Base-by-base conservation (phyloP, 2,888 invertebrate genomes). In the Monoplex corrugatus region DNA sequence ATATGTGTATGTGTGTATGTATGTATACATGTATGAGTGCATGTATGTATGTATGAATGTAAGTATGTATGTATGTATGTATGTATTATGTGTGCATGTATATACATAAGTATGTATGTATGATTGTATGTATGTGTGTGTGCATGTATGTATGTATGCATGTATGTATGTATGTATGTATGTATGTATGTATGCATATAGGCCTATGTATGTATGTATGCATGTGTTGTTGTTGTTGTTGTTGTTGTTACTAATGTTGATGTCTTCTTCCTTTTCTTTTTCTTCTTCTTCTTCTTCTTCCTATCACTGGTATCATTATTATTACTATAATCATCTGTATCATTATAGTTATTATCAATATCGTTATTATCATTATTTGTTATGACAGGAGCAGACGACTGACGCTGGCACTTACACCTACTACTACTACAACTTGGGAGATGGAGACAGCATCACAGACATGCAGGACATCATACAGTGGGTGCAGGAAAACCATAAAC, bases 371-470 rank as follows among this genome's bases (percentile, higher is more conserved):
- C 68, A 68, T 23, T 57, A 57, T 57, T 13, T 38, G 16, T 19
- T n/a, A n/a, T 28, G 5, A 3, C 35, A 50, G 83, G 35, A 45
- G 5, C 35, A 45, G 50, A 83, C 50, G 23, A 50, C 83, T 2
- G 83, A 83, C 5, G 1, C 83, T 23, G 45, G 16, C 50, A 19
- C 6, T 32, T 82, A 82, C 45, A 6, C 50, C 50, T 50, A 50
- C 83, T 83, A 83, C 83, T 50, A n/a, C 83, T 83, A 83, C 83
- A 83, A 50, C 50, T 13, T 50, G 32, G 50, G 50, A 16, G 35
- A n/a, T 0, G 83, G 83, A 0, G 83, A 83, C 2, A 50, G 50
- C 50, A n/a, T 35, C 50, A 50, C 83, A 0, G 83, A 44, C 3
- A 38, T 32, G 19, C 16, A 83, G 35, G 50, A 50, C 32, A 32